Percentiles rank a stretch among this genome's conserved stretches.
Evolutionary conservation across 1,140 invertebrate species (phyloP).

Genomic region (Ceratitis capitata): DNA sequence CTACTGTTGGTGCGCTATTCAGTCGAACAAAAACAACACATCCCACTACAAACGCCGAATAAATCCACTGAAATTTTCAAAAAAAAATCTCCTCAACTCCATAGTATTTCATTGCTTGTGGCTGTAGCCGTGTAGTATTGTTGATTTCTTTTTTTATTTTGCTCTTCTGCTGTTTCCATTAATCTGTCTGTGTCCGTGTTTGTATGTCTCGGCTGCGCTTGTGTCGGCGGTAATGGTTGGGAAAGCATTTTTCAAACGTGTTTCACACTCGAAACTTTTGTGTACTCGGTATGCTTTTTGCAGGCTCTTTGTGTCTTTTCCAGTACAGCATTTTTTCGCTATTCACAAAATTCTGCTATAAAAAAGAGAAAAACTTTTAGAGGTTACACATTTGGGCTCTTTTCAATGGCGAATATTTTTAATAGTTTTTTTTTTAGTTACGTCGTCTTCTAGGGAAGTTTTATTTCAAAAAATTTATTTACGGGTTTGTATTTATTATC

Average conservation of each 20-base stretch:
- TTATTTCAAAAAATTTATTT: too few species aligned
- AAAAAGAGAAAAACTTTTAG: neutral
- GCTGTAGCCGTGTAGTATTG: neutral
- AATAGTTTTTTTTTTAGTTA: too few species aligned
- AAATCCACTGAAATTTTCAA: too few species aligned
- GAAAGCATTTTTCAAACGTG: conserved; percentile 20
- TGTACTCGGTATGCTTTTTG: neutral
- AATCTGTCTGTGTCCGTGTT: neutral
- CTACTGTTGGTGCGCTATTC: neutral
- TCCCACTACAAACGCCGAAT: too few species aligned
- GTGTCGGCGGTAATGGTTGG: conserved; percentile 14
- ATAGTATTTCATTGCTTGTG: neutral
- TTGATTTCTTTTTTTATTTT: too few species aligned
- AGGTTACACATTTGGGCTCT: neutral
- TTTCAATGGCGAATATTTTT: too few species aligned
- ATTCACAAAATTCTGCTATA: neutral
- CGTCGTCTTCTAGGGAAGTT: too few species aligned
- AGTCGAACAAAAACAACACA: too few species aligned
- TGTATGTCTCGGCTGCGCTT: neutral
- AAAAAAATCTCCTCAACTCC: neutral
- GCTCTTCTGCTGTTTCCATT: too few species aligned
- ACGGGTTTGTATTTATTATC: too few species aligned
- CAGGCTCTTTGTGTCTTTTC: neutral
- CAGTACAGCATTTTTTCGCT: neutral
- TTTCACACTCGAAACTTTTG: neutral